Evolutionary conservation across 2,797 vertebrate genomes (phyloP).

Genomic region (Syndactyla subalaris): DNA sequence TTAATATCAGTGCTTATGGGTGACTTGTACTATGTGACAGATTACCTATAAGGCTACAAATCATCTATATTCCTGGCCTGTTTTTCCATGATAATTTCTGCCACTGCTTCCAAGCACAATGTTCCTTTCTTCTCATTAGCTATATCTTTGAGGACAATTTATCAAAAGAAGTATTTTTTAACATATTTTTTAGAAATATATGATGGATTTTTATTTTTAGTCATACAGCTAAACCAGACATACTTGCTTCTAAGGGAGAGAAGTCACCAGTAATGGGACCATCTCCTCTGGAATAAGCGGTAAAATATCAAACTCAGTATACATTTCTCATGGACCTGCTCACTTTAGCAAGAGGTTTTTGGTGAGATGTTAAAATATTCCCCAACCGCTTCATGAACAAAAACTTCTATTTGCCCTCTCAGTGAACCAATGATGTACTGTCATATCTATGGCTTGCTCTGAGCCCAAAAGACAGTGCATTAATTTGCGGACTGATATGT

Average conservation of each 20-base stretch:
- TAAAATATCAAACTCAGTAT: background rate
- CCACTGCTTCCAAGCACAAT: background rate
- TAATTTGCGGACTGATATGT: background rate
- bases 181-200: background rate
- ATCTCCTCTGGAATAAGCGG: background rate
- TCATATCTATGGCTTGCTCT: background rate
- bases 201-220: background rate
- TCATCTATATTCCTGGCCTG: background rate
- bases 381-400: background rate
- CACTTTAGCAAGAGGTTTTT: background rate
- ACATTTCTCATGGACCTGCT: background rate
- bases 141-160: background rate
- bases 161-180: background rate
- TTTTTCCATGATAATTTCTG: background rate
- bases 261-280: background rate
- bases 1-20: background rate
- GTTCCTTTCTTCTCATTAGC: background rate
- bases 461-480: background rate
- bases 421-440: background rate
- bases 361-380: background rate
- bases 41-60: background rate
- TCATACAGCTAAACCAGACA: background rate
- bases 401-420: background rate
- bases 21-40: background rate
- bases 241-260: background rate